Evolutionary conservation across 2,797 vertebrate genomes (phyloP), one percentile per base, ranked within the genome.

Genomic region (Astyanax mexicanus): DNA sequence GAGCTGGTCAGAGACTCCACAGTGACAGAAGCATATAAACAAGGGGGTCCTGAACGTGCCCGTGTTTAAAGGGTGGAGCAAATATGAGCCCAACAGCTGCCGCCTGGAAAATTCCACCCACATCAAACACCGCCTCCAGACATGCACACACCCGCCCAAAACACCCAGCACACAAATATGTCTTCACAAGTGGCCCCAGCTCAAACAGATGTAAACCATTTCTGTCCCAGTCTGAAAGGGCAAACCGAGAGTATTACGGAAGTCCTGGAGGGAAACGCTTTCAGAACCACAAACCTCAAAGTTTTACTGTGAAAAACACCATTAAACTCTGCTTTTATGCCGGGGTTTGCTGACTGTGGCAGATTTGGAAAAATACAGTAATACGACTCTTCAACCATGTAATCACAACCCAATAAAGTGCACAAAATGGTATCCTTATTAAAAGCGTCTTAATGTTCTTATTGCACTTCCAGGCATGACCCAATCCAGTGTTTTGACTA

Each of bases 121-220:
- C 38, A 44, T 17, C 45, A 40, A 38, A 69, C 49, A 70, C 25
- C 49, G 17, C 29, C 27, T 15, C 69, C 32, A 58, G 35, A 75
- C 62, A 74, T 62, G 72, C 67, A 77, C 68, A 62, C 44, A 68
- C 62, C 27, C 37, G 71, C 54, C 62, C 60, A 68, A 4, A 25
- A 62, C 70, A 70, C 51, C 68, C n/a, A 15, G 37, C 54, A 72
- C 47, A 77, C 58, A 74, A 55, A 74, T 64, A 80, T 62, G 55
- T 37, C 69, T 58, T n/a, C n/a, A 35, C 42, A 70, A 45, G 42
- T 15, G 15, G 42, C 51, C 64, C 57, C 65, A 4, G 23, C 25
- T 1, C 21, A 23, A 13, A 23, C 51, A 54, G 11, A 13, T 27
- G 23, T 23, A 4, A 25, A 54, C 51, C 49, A 51, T 51, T 51